Evolutionary conservation across 2,797 vertebrate genomes (phyloP).

Genomic region (Syncerus caffer): DNA sequence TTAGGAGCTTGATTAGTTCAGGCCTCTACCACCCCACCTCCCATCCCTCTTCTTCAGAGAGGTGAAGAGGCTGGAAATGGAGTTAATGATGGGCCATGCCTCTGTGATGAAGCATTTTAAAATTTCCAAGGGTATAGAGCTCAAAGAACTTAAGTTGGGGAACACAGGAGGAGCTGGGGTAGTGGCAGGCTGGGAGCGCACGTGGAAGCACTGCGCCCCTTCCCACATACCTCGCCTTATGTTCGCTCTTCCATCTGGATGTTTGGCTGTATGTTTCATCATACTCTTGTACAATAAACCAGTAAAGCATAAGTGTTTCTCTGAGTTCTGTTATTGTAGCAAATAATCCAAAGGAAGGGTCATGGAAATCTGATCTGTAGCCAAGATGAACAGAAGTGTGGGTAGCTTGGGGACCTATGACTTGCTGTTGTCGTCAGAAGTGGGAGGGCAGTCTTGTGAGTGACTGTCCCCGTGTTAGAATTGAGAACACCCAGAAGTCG

Average conservation of each 20-base stretch:
- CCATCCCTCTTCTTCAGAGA: background rate
- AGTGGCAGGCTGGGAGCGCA: background rate
- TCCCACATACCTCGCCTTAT: too few species aligned
- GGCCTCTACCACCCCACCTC: background rate
- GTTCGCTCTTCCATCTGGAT: background rate
- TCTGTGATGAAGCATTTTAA: background rate
- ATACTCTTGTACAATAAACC: background rate
- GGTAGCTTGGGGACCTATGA: background rate
- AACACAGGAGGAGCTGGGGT: background rate
- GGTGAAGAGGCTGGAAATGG: background rate
- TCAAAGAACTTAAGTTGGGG: background rate
- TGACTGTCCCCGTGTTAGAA: background rate
- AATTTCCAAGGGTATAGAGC: background rate
- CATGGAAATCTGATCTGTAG: background rate
- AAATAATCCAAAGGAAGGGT: background rate
- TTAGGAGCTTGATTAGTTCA: background rate
- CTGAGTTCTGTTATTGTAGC: background rate
- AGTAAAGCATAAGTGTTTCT: background rate
- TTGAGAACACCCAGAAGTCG: background rate
- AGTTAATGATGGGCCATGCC: background rate
- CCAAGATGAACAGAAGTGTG: background rate
- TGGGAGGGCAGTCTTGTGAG: background rate
- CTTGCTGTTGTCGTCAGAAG: background rate
- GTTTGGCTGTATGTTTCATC: background rate
- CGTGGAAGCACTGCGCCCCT: background rate